Evolutionary conservation across 2,888 invertebrate species (phyloP), one percentile per base, ranked within the genome.

Genomic region (Rhingia rostrata): DNA sequence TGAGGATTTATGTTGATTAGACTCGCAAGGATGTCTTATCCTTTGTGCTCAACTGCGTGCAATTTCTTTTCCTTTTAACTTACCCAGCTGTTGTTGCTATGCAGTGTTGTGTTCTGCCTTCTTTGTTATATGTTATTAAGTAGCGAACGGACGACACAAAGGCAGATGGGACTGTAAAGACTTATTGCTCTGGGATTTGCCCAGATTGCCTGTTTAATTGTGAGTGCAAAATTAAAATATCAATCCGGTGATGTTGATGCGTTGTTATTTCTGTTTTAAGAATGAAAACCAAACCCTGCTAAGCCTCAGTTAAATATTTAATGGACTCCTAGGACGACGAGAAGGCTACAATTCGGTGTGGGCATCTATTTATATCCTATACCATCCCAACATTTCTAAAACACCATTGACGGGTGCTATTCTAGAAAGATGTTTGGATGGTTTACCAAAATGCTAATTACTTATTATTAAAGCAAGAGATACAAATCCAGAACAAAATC

Each of bases 1-100:
- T 60, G 41, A 49, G 47, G 49, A 70, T 70, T 70, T 70, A 70
- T 70, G 47, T 49, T 60, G 58, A 49, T 58, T 35, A 67, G 43
- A 22, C 45, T 47, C 30, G 4, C 49, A 51, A 64, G n/a, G 49
- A 30, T 39, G 7, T 49, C 49, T n/a, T 35, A n/a, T n/a, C 33
- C 39, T 39, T 32, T 51, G 45, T 56, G 37, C 9, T 4, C 10
- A 3, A 22, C 12, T 64, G 39, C 45, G 22, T 22, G 54, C 43
- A 35, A 47, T 45, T 45, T 14, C 4, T 56, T 32, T 10, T 14
- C 41, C 4, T 39, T 12, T 33, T 6, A 10, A 3, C 33, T 49
- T 41, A 1, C 51, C 22, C 9, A 35, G 6, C 43, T 56, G 35
- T 54, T 54, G 41, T 54, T 47, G 69, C 35, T 47, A 22, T 37